Conservation (phyloP, 2,888 invertebrate species). For the Esperia sulphurella region DNA sequence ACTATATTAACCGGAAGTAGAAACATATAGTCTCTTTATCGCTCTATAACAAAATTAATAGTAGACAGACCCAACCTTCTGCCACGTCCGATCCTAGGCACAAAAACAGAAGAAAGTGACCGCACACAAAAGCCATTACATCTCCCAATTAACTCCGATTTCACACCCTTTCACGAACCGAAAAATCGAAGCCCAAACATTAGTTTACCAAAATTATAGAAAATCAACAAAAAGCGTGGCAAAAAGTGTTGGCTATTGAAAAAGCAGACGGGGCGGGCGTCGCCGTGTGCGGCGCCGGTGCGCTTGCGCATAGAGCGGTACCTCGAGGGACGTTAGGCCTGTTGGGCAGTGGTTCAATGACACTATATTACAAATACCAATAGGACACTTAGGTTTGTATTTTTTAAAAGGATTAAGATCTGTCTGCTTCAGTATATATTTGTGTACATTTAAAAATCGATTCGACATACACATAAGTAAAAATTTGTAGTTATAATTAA, state of each 20-base stretch:
- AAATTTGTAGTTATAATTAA: too few relatives aligned
- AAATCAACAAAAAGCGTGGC: conserved; percentile 66
- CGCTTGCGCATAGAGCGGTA: conserved; percentile 4
- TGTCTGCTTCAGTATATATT: too few relatives aligned
- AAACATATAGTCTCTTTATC: too few relatives aligned
- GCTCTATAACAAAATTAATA: too few relatives aligned
- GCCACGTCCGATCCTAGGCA: conserved; percentile 9
- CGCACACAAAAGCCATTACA: conserved; percentile 71
- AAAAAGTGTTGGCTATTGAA: conserved; percentile 49
- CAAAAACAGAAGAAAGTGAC: conserved; percentile 59
- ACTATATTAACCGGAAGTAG: too few relatives aligned
- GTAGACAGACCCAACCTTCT: too few relatives aligned
- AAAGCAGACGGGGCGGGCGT: conserved; percentile 38
- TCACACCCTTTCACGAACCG: conserved; percentile 79
- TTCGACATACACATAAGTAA: too few relatives aligned
- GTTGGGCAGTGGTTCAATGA: too few relatives aligned
- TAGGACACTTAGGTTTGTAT: too few relatives aligned
- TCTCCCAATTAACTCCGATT: conserved; percentile 74
- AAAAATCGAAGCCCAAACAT: conserved; percentile 78
- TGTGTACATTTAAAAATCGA: too few relatives aligned
- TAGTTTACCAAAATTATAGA: conserved; percentile 76
- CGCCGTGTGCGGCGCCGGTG: conserved; percentile 44
- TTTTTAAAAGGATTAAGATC: too few relatives aligned
- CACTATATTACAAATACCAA: not conserved
- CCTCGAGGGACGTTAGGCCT: not conserved